Percentiles rank a stretch among this genome's conserved stretches.
These are phyloP conservation scores for Macaria liturata DNA, from an alignment of 2,888 invertebrate species.

Conservation along the genomic window DNA sequence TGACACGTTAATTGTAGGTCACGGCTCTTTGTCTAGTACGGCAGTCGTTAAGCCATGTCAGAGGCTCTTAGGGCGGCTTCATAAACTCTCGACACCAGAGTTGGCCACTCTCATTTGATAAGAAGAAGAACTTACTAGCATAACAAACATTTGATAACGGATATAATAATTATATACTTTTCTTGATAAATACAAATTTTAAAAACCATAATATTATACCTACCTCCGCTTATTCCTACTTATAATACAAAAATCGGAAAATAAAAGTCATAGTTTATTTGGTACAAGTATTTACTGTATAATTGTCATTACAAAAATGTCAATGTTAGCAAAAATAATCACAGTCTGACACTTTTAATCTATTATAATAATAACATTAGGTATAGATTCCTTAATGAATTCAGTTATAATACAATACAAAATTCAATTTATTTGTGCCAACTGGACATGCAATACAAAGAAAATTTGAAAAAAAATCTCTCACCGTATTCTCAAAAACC, in stretches of 20 bases:
- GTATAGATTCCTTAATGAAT: constrained; percentile 30
- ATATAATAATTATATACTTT: no score
- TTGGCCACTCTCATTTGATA: no score
- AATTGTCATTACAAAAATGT: constrained; percentile 82
- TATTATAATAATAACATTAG: constrained; percentile 27
- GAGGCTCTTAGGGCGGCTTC: no score
- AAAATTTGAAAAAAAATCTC: constrained; percentile 15
- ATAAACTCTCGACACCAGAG: no score
- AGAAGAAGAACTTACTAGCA: no score
- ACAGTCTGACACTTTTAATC: constrained; percentile 77
- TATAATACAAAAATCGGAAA: neutral
- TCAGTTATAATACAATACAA: constrained; percentile 20
- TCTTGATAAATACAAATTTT: no score
- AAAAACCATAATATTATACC: no score
- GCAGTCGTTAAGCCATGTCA: no score
- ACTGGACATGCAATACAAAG: constrained; percentile 22
- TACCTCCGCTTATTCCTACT: no score
- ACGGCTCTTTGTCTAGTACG: no score
- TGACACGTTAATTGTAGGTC: no score
- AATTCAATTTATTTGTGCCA: constrained; percentile 27
- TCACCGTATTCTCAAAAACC: constrained; percentile 40
- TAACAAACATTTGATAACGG: no score
- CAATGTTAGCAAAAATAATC: constrained; percentile 83
- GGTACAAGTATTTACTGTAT: constrained; percentile 78
- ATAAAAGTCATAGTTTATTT: constrained; percentile 48